Percentiles rank a stretch among this genome's conserved stretches.
phyloP scores from a whole-genome alignment of 53 echinoderm and acorn worm species.

The Glandiceps talaboti region DNA sequence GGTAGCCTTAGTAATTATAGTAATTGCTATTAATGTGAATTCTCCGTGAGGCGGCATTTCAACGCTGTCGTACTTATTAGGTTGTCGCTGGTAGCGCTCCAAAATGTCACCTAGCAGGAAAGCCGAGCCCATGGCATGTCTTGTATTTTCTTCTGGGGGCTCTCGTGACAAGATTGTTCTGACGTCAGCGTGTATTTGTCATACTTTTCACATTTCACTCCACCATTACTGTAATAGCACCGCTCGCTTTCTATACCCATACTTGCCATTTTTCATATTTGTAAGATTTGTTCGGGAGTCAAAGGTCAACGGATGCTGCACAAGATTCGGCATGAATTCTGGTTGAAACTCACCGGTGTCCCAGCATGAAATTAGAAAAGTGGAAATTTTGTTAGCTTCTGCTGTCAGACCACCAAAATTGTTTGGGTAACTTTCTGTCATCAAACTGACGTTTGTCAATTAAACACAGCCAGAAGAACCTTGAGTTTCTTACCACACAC shows the following conservation, averaged over 20 bases:
- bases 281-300: neutral
- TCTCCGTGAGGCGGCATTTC: neutral
- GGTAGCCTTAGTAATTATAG: neutral
- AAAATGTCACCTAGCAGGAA: neutral
- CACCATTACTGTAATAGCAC: neutral
- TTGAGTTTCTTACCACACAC: neutral
- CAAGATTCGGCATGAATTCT: no score
- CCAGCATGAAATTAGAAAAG: neutral
- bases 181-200: neutral
- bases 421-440: neutral
- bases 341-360: no score
- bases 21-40: neutral
- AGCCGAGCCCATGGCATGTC: neutral
- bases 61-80: neutral
- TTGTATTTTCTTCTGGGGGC: neutral
- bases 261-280: neutral
- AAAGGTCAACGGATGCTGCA: no score
- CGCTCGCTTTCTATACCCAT: neutral
- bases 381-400: neutral
- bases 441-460: neutral
- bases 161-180: neutral
- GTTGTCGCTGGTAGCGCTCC: neutral
- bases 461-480: neutral
- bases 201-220: neutral
- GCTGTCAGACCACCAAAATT: neutral